Evolutionary conservation across 53 echinoderm and acorn worm genomes (phyloP).

Genomic region (Holothuria scabra): DNA sequence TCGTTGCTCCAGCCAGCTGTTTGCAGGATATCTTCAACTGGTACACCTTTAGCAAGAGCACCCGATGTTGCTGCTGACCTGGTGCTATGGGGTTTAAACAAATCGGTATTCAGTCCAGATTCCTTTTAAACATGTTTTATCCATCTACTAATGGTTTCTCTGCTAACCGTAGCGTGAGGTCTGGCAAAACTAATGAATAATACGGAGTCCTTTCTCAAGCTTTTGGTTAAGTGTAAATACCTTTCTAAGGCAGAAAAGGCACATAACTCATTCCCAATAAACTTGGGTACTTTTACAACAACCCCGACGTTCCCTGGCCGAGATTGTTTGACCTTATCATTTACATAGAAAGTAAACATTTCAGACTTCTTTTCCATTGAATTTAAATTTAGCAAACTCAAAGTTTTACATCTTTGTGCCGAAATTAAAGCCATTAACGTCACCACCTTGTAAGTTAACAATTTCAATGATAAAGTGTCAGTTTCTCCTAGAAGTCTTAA

Average conservation of each 20-base stretch:
- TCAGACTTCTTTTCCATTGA: too few relatives aligned
- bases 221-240: not conserved
- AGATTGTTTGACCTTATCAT: slow-evolving; percentile 14
- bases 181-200: not conserved
- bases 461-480: too few relatives aligned
- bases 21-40: slow-evolving; percentile 20
- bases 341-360: slow-evolving; percentile 23
- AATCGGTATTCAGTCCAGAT: too few relatives aligned
- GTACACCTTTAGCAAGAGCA: too few relatives aligned
- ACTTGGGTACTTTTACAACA: too few relatives aligned
- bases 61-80: not conserved
- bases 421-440: too few relatives aligned
- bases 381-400: too few relatives aligned
- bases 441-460: too few relatives aligned
- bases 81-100: slow-evolving; percentile 15
- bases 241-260: not conserved
- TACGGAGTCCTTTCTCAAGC: too few relatives aligned
- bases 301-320: slow-evolving; percentile 2
- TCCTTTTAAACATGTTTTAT: slow-evolving; percentile 15
- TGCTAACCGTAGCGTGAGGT: not conserved
- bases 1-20: slow-evolving; percentile 14
- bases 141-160: slow-evolving; percentile 4
- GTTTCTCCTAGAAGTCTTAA: too few relatives aligned
- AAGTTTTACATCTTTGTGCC: too few relatives aligned
- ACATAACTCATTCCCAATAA: not conserved